Conservation (phyloP, 2,888 invertebrate genomes). For the Epirrhoe alternata region DNA sequence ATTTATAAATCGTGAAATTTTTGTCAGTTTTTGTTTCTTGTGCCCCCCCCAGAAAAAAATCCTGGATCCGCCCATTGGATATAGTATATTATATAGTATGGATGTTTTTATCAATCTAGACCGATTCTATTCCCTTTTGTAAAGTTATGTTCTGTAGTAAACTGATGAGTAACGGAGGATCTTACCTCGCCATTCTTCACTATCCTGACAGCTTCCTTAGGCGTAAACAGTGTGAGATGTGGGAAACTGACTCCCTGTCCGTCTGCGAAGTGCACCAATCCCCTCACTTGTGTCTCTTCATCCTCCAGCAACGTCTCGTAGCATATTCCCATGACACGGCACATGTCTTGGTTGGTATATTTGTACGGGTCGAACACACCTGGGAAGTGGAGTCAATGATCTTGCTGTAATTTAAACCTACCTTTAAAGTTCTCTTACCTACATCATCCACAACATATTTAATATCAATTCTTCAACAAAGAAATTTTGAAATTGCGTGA, state of each 20-base stretch:
- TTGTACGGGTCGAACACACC: slow-evolving; percentile 92
- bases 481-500: no score
- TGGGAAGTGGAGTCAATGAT: slow-evolving; percentile 53
- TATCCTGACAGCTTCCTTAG: slow-evolving; percentile 91
- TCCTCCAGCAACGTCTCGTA: slow-evolving; percentile 93
- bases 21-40: no score
- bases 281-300: slow-evolving; percentile 91
- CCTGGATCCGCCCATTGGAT: no score
- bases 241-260: slow-evolving; percentile 90
- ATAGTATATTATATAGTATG: no score
- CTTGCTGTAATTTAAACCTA: no score
- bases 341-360: slow-evolving; percentile 91
- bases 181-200: slow-evolving; percentile 92
- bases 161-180: neutral
- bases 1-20: no score
- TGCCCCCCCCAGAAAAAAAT: no score
- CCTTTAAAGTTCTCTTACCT: no score
- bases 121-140: no score
- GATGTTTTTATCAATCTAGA: no score
- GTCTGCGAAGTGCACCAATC: slow-evolving; percentile 92
- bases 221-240: slow-evolving; percentile 91
- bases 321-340: slow-evolving; percentile 90
- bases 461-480: no score
- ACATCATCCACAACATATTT: no score
- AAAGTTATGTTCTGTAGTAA: neutral